Base-by-base conservation (phyloP, 1,140 invertebrate species). In the Harpegnathos saltator region DNA sequence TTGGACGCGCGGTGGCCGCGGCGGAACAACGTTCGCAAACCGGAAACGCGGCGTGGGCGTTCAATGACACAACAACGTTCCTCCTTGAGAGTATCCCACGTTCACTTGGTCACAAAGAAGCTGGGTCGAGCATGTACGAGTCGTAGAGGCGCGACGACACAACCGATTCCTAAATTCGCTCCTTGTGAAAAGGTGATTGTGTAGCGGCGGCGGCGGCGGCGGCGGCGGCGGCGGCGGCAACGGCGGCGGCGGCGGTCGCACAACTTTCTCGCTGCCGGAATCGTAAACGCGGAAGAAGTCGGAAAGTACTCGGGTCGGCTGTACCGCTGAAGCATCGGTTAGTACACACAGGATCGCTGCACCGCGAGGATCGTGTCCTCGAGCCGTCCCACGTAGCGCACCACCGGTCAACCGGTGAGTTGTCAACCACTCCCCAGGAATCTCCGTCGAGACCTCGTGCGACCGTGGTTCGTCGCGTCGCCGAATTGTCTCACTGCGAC, bases 261-360 rank as follows among this genome's bases (percentile, higher is more conserved):
- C 84, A 90, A 90, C 89, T 90, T 90, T 90, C 89, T 87, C 89
- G 86, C 26, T 44, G 38, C 7, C 9, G 56, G 72, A 80, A 84
- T 90, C 52, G 63, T 59, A 80, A 59, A 87, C 72, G 72, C 89
- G 82, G 85, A 90, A 90, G 82, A 65, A 50, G 71, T 48, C n/a
- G 77, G 62, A 69, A 77, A 88, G 54, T 82, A 68, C 80, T n/a
- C 48, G 56, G 38, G 48, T 24, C 17, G 74, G 7, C 54, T 75
- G 65, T 56, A 2, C n/a, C n/a, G n/a, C 54, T 29, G 7, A 81
- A 61, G 66, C 54, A 75, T 68, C 33, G 85, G 56, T 80, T 81
- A 89, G 87, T 89, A 61, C 65, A 26, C 26, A 26, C 38, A 83
- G 77, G 77, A 68, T 75, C 84, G 73, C 24, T 54, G 48, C 24